Conservation (phyloP, 2,888 invertebrate species). For the Platypus cylindrus region DNA sequence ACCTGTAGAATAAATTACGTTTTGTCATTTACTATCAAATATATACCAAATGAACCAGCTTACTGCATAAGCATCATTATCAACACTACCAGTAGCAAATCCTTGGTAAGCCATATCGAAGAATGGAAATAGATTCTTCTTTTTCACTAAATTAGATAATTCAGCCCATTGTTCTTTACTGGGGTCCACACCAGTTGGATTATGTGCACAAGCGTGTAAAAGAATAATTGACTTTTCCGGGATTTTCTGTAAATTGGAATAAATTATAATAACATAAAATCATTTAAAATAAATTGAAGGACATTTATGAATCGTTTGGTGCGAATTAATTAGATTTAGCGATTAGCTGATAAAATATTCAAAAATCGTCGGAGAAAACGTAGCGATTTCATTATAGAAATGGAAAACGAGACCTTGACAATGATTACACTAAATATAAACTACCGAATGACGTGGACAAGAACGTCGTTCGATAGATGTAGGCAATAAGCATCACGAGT, state of each 20-base stretch:
- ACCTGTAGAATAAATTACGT: constrained; percentile 30
- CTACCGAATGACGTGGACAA: too few species aligned
- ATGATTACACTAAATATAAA: too few species aligned
- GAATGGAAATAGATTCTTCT: constrained; percentile 73
- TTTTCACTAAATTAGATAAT: constrained; percentile 69
- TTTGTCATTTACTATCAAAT: too few species aligned
- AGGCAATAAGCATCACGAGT: too few species aligned
- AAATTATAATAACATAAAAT: not conserved
- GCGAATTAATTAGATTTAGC: too few species aligned
- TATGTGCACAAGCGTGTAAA: constrained; percentile 95
- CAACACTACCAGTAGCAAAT: constrained; percentile 80
- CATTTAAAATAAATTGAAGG: not conserved
- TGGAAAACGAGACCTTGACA: too few species aligned
- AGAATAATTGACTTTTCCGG: constrained; percentile 82
- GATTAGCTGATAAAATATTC: too few species aligned
- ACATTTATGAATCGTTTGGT: too few species aligned
- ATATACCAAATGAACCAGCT: too few species aligned
- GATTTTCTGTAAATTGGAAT: constrained; percentile 56
- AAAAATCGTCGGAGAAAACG: too few species aligned
- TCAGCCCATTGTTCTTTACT: constrained; percentile 79
- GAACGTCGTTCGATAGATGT: too few species aligned
- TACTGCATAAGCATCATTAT: constrained; percentile 74
- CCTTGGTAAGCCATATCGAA: constrained; percentile 99
- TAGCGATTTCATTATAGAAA: too few species aligned
- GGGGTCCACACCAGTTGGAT: constrained; percentile 94